A percentile compares a stretch with the other conserved stretches of the same genome.
These are phyloP conservation scores for Ardeotis arabs DNA, from an alignment of 2,113 vertebrate species.

Conservation along the genomic window DNA sequence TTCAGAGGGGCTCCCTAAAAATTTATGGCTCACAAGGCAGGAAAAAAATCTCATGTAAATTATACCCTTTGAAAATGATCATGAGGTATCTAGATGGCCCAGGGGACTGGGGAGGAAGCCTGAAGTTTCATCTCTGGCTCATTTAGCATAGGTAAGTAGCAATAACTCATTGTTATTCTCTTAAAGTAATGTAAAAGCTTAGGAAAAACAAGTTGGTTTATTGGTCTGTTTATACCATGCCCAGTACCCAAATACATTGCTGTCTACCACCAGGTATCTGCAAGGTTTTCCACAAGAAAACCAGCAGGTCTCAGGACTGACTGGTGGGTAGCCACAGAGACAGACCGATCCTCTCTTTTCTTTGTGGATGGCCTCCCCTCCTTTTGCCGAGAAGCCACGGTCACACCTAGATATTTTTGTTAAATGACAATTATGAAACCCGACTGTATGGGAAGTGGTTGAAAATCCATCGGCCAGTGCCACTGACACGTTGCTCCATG, in stretches of 20 bases:
- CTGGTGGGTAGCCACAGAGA: not conserved
- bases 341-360: not conserved
- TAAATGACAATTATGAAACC: accelerated
- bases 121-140: conserved; percentile 50
- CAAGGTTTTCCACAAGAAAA: not conserved
- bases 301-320: not conserved
- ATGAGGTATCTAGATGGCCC: conserved; percentile 41
- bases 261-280: not conserved
- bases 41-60: conserved; percentile 59
- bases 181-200: not conserved
- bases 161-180: conserved; percentile 33
- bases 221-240: not conserved
- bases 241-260: not conserved
- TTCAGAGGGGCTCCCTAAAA: conserved; percentile 53
- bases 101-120: conserved; percentile 9
- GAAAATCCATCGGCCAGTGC: not conserved
- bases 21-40: conserved; percentile 59
- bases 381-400: not conserved
- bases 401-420: not conserved
- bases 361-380: not conserved
- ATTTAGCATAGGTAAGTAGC: conserved; percentile 58
- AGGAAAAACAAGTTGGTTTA: not conserved
- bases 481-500: accelerated
- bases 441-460: accelerated
- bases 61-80: conserved; percentile 62